Conservation (phyloP, 2,888 invertebrate species). For the Acronicta aceris region DNA sequence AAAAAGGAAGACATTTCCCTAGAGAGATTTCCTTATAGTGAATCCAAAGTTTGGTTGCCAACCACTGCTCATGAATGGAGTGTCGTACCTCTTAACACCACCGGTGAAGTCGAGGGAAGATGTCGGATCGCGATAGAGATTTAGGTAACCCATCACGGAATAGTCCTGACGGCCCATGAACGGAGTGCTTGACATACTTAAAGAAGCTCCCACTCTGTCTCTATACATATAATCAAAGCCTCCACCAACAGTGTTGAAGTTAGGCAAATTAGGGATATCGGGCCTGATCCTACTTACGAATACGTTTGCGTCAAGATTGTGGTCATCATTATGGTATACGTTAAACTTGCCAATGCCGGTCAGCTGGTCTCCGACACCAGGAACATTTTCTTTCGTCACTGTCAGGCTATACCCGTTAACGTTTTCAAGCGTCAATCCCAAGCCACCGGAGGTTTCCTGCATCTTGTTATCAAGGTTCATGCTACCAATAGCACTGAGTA, state of each 20-base stretch:
- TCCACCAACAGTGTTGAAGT: slow-evolving; percentile 46
- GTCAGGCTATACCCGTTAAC: slow-evolving; percentile 24
- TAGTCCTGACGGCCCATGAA: slow-evolving; percentile 55
- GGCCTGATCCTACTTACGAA: slow-evolving; percentile 46
- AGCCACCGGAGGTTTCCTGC: slow-evolving; percentile 6
- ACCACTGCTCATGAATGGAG: slow-evolving; percentile 47
- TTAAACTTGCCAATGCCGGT: slow-evolving; percentile 34
- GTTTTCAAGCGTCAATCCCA: slow-evolving; percentile 38
- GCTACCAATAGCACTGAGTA: slow-evolving; percentile 29
- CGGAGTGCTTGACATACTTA: slow-evolving; percentile 48
- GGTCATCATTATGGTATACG: slow-evolving; percentile 15
- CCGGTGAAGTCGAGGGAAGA: slow-evolving; percentile 19
- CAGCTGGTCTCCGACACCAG: slow-evolving; percentile 10
- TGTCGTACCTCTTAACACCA: slow-evolving; percentile 39
- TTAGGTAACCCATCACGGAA: slow-evolving; percentile 38
- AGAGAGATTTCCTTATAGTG: slow-evolving; percentile 29
- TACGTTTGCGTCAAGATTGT: slow-evolving; percentile 31
- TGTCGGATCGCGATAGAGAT: slow-evolving; percentile 36
- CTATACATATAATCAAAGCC: slow-evolving; percentile 47
- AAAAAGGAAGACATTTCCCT: slow-evolving; percentile 7
- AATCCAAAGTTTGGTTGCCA: slow-evolving; percentile 51
- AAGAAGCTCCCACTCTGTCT: slow-evolving; percentile 32
- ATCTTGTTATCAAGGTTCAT: slow-evolving; percentile 20
- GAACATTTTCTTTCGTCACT: slow-evolving; percentile 15
- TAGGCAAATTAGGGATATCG: slow-evolving; percentile 19